Conservation (phyloP, 2,888 invertebrate genomes). For the Apamea monoglypha region DNA sequence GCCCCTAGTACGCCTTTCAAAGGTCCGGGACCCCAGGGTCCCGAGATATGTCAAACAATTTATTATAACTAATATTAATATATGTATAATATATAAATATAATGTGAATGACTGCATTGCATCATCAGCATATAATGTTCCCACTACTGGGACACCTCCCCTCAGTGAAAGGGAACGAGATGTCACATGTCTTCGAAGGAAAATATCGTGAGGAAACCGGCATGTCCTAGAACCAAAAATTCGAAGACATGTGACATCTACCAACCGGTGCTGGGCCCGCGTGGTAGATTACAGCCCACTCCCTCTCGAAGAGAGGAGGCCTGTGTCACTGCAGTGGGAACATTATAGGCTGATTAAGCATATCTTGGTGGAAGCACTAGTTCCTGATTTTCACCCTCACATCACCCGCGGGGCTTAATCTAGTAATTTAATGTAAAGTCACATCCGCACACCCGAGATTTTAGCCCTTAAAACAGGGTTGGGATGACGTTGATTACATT, state of each 20-base stretch:
- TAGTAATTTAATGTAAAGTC: background rate
- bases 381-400: background rate
- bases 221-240: background rate
- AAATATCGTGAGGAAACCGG: too few relatives aligned
- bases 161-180: too few relatives aligned
- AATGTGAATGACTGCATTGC: too few relatives aligned
- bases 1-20: too few relatives aligned
- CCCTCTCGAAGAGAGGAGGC: background rate
- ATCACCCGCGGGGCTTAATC: background rate
- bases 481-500: constrained; percentile 14
- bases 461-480: constrained; percentile 17
- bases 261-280: fast-evolving
- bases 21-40: too few relatives aligned
- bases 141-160: too few relatives aligned
- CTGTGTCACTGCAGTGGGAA: too few relatives aligned
- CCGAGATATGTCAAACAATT: too few relatives aligned
- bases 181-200: too few relatives aligned
- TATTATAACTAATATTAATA: too few relatives aligned
- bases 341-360: background rate
- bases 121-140: too few relatives aligned
- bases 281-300: background rate
- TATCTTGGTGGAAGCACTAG: fast-evolving
- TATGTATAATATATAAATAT: too few relatives aligned
- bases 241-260: background rate
- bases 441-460: constrained; percentile 9